Base-by-base conservation (phyloP, 2,113 vertebrate genomes). In the Aptenodytes patagonicus region DNA sequence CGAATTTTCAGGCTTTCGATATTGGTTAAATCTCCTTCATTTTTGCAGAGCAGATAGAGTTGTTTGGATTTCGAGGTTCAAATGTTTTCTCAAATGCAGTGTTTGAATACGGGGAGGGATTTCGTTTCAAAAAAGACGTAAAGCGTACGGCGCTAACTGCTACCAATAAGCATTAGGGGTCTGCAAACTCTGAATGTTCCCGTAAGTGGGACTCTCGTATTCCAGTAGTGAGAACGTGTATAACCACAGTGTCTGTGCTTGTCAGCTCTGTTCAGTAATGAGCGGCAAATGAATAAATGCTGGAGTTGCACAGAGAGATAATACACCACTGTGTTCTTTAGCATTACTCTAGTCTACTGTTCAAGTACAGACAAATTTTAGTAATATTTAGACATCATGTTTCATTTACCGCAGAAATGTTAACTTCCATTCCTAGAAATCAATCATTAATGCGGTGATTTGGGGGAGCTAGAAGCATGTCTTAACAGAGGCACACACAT, bases 1-100 rank as follows among this genome's bases (percentile, higher is more conserved):
- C 0, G 1, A 4, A 42, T 84, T 78, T 62, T 71, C 32, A 73
- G 11, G 7, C 51, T 82, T 89, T 52, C 0, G 0, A 1, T 55
- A 19, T 17, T 46, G 6, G 17, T 51, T 82, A 15, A 64, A 68
- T 36, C 10, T 15, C 22, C 24, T 58, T 60, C 10, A 3, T 49
- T 71, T 77, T 32, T 91, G 21, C 62, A 76, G 31, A 81, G 24
- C 42, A 64, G 36, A 17, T 19, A 51, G 11, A 78, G 12, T 21
- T 4, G 5, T 89, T 55, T 55, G 4, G 24, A 49, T 86, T 70
- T 85, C 44, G 77, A 51, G 29, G n/a, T 64, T 68, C 22, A 40
- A 42, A 36, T 31, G 9, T 44, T 91, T 91, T 61, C 57, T 64
- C 26, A 52, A 78, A 66, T 6, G 5, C 13, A 20, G 25, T 49